Conservation (phyloP, 2,113 vertebrate species). For the Pterophyllum scalare region DNA sequence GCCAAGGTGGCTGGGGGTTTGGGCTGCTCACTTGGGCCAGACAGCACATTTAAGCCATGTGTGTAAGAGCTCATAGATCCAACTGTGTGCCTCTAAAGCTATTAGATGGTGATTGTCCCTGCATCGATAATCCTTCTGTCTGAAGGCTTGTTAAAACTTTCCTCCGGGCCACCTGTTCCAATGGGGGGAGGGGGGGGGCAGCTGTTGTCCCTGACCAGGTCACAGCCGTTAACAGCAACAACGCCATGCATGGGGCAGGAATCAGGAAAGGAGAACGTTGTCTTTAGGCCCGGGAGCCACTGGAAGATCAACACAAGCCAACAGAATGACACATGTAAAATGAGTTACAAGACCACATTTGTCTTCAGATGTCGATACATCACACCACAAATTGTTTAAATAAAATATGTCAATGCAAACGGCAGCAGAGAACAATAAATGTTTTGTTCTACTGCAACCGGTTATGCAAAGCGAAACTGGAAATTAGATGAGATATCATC, state of each 20-base stretch:
- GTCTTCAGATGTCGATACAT: constrained; percentile 29
- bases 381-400: constrained; percentile 19
- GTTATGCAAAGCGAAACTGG: constrained; percentile 10
- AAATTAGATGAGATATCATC: constrained; percentile 24
- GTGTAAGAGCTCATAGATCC: constrained; percentile 40
- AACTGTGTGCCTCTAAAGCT: constrained; percentile 56
- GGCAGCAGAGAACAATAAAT: background rate
- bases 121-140: constrained; percentile 68
- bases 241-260: constrained; percentile 21
- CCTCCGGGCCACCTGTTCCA: constrained; percentile 74
- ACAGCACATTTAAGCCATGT: constrained; percentile 34
- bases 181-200: constrained; percentile 40
- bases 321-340: constrained; percentile 35
- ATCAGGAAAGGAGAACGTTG: background rate
- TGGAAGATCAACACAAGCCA: constrained; percentile 42
- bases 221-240: constrained; percentile 42
- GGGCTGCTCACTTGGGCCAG: constrained; percentile 39
- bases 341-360: constrained; percentile 33
- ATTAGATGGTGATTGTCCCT: constrained; percentile 60
- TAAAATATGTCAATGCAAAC: constrained; percentile 3
- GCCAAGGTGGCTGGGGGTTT: constrained; percentile 31
- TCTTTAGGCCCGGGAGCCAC: constrained; percentile 26
- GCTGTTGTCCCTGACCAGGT: constrained; percentile 64
- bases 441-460: constrained; percentile 11
- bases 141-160: constrained; percentile 76